Conservation (phyloP, 2,888 invertebrate species). For the Malthinus flaveolus region DNA sequence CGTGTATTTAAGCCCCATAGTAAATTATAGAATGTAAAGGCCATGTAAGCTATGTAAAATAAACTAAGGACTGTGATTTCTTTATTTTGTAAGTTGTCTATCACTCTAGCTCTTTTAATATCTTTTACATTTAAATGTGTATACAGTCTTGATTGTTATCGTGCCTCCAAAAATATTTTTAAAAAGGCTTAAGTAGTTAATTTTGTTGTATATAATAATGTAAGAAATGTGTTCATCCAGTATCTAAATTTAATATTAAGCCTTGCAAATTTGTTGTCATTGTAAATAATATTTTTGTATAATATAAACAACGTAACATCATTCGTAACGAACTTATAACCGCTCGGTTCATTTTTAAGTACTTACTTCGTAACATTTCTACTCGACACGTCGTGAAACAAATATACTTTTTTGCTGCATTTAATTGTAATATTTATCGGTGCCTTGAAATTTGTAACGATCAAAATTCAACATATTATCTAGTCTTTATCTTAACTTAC, state of each 20-base stretch:
- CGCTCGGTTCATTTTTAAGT: too few species aligned
- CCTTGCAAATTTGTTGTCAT: conserved; percentile 25
- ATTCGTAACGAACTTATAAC: conserved; percentile 5
- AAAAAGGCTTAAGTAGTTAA: conserved; percentile 15
- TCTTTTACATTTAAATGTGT: conserved; percentile 1
- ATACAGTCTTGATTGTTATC: conserved; percentile 3
- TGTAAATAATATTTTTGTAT: conserved; percentile 30
- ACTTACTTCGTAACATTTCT: background rate
- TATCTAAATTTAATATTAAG: conserved; percentile 24
- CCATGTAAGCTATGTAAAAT: background rate
- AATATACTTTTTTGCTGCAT: background rate
- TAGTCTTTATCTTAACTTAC: conserved; percentile 1
- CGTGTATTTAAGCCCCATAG: too few species aligned
- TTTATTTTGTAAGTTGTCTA: conserved; percentile 1
- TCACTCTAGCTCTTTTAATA: background rate
- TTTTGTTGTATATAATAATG: conserved; percentile 23
- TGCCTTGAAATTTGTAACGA: conserved; percentile 12
- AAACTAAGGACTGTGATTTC: conserved; percentile 5
- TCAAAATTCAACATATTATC: conserved; percentile 3
- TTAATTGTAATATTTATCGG: conserved; percentile 5
- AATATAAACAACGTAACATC: conserved; percentile 13
- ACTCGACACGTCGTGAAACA: background rate
- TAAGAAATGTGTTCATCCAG: conserved; percentile 20
- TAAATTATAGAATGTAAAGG: too few species aligned
- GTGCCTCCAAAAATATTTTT: conserved; percentile 1